These are phyloP conservation scores for Trichonephila clavata DNA, from an alignment of 1,140 invertebrate genomes.

Conservation along the genomic window DNA sequence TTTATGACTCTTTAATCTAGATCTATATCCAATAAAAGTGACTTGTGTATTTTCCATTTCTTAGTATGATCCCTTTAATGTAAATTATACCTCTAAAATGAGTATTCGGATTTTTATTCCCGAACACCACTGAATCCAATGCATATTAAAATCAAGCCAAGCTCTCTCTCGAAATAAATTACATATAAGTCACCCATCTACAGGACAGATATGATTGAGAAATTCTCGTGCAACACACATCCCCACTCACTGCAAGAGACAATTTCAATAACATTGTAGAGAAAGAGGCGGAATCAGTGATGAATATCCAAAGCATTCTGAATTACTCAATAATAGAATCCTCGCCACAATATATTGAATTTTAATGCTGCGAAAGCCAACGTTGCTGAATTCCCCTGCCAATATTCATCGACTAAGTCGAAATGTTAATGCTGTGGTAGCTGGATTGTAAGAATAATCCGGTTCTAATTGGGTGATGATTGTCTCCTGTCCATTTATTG, in stretches of 20 bases:
- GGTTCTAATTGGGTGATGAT: constrained; percentile 9
- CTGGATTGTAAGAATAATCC: neutral
- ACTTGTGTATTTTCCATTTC: no score
- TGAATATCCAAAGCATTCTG: neutral
- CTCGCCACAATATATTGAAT: constrained; percentile 9
- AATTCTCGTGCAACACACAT: neutral
- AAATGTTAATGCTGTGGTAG: neutral
- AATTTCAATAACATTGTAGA: neutral
- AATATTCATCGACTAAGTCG: neutral
- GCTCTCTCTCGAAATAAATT: neutral
- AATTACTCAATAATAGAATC: constrained; percentile 2
- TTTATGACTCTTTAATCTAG: no score
- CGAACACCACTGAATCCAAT: neutral
- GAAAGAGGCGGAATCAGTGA: neutral
- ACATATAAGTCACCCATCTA: neutral
- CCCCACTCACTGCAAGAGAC: neutral
- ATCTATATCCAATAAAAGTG: no score
- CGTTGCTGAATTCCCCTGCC: neutral
- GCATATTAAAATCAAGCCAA: neutral
- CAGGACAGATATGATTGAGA: neutral
- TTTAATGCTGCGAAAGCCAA: neutral
- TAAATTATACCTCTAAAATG: no score
- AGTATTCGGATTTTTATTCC: no score
- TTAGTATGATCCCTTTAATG: no score
- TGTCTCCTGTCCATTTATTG: constrained; percentile 26